phyloP scores from a whole-genome alignment of 2,113 vertebrate genomes.

The Gallinago paraguaiae region DNA sequence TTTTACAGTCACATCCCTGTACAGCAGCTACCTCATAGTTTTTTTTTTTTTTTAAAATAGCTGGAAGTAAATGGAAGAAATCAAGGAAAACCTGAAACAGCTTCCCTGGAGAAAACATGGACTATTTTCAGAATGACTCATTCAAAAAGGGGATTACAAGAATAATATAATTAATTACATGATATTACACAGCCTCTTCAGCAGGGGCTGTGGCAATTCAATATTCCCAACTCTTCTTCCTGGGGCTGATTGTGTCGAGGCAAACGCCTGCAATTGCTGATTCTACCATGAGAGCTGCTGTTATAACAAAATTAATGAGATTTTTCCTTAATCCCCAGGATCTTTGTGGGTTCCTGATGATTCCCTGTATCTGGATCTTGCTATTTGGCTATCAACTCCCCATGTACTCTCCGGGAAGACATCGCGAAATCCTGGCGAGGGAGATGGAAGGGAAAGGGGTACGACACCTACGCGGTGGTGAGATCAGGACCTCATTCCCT shows the following conservation, averaged over 20 bases:
- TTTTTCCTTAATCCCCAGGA: not conserved
- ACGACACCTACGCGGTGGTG: rapidly evolving
- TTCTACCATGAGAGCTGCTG: not conserved
- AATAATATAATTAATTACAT: not conserved
- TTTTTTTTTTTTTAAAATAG: not conserved
- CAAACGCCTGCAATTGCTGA: not conserved
- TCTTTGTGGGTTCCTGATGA: not conserved
- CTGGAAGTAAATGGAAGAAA: not conserved
- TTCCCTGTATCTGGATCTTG: not conserved
- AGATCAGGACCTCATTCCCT: not conserved
- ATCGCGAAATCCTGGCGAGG: not conserved
- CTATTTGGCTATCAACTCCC: not conserved
- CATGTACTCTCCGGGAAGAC: not conserved
- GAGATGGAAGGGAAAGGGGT: not conserved
- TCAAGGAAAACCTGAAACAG: not conserved
- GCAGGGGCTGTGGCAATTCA: not conserved
- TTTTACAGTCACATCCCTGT: not conserved
- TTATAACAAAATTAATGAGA: not conserved
- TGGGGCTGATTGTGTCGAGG: not conserved
- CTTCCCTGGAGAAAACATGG: not conserved
- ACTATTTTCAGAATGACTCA: not conserved
- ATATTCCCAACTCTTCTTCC: not conserved
- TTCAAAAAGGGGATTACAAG: not conserved
- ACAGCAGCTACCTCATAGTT: not conserved
- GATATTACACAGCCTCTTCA: not conserved